Evolutionary conservation across 2,797 vertebrate genomes (phyloP), one percentile per base, ranked within the genome.

Genomic region (Argentina silus): DNA sequence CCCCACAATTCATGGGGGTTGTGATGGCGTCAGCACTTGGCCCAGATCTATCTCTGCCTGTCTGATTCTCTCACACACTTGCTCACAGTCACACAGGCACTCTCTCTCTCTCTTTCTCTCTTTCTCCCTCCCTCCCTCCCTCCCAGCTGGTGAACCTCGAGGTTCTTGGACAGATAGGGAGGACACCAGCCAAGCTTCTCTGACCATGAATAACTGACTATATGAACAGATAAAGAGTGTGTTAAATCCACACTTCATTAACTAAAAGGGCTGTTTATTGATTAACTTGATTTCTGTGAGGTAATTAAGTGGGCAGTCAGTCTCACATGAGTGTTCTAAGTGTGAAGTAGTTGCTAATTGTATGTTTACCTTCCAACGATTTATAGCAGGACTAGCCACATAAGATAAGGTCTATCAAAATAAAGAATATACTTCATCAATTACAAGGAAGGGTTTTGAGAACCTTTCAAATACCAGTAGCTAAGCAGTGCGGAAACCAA

Each of bases 261-360:
- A 75, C 73, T 85, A 75, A 87, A 86, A 85, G 70, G 73, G 69
- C 56, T 4, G 45, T 0, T 48, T 80, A 89, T 89, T 69, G 83
- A 90, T 86, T 11, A 19, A n/a, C 76, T 36, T 17, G 17, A 19
- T 62, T 79, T 45, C 57, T 73, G 73, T 61, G 61, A 76, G 67
- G 80, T 72, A 77, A 76, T 51, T 75, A 62, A 43, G 79, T 60
- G 55, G 67, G 27, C 70, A 7, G 69, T 21, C 17, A 21, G 61
- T 62, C 78, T 81, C 75, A 71, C 68, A 74, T 76, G 53, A 69
- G 51, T 65, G 73, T 17, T 42, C 43, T 69, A 75, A 81, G 84
- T 78, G 85, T 80, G 77, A 87, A 84, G 74, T 63, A 2, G 7
- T 70, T 72, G 36, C 44, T 69, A 71, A 80, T 75, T 65, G 42